Evolutionary conservation across 2,113 vertebrate genomes (phyloP).

Genomic region (Scomber japonicus): DNA sequence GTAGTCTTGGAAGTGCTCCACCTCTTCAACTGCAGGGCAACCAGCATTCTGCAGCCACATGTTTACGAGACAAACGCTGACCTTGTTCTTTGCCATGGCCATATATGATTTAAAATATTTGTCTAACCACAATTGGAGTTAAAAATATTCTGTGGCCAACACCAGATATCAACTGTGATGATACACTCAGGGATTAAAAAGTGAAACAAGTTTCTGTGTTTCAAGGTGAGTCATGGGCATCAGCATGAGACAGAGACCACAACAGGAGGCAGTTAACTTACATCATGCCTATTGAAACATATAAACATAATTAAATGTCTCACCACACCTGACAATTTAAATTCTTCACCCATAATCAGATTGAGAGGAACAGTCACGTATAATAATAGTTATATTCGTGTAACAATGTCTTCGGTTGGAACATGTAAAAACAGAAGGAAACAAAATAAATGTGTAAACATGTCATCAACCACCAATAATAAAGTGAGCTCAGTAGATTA

Average conservation of each 20-base stretch:
- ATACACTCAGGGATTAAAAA: not conserved
- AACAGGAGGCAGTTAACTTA: not conserved
- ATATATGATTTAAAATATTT: not conserved
- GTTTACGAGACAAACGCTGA: constrained; percentile 7
- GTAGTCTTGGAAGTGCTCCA: no score
- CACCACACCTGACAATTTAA: constrained; percentile 7
- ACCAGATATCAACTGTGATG: not conserved
- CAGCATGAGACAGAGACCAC: constrained; percentile 15
- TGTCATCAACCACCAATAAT: not conserved
- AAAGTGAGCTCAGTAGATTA: not conserved
- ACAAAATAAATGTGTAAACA: constrained; percentile 2
- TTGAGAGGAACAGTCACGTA: not conserved
- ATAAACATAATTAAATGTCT: constrained; percentile 23
- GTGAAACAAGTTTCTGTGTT: not conserved
- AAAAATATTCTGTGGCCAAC: constrained; percentile 6
- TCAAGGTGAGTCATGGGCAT: constrained; percentile 29
- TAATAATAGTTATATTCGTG: not conserved
- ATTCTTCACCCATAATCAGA: constrained; percentile 10
- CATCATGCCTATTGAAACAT: constrained; percentile 11
- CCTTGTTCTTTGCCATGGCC: not conserved
- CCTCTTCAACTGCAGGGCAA: not conserved
- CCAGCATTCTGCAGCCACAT: not conserved
- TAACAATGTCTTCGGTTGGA: not conserved
- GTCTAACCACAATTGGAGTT: not conserved
- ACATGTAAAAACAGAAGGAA: not conserved